Evolutionary conservation across 2,113 vertebrate species (phyloP), one percentile per base, ranked within the genome.

Genomic region (Monarcha castaneiventris): DNA sequence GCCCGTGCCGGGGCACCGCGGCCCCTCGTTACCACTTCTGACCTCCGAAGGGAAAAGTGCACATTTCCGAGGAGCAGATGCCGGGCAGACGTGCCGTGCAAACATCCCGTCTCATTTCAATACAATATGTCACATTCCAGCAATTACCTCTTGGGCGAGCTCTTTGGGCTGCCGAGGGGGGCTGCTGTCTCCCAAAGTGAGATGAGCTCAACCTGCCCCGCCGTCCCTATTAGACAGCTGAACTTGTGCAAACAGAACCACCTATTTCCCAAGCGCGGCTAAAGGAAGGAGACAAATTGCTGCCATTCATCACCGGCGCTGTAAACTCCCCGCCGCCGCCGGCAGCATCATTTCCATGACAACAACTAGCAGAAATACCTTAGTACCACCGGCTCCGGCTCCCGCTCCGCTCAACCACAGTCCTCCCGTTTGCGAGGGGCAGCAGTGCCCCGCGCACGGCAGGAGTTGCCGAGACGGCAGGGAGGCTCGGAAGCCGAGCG

Each of bases 261-360:
- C 93, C 88, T 92, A 66, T 96, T 96, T 97, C 90, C 93, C 95
- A 93, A 89, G 87, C 62, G 92, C 92, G 25, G 77, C 81, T 93
- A 94, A 97, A 97, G 93, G 93, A 83, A 82, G 84, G 93, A 97
- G 97, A 97, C 94, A 97, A 97, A 98, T 98, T 94, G 90, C 97
- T 96, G 96, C 97, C 95, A 96, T 97, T 97, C 97, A 97, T 97
- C 97, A 96, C 94, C 55, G 43, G 83, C 90, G 93, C 96, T 91
- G 89, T 92, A 96, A 98, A 96, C 96, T 96, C 95, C 94, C 82
- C 96, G 97, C 81, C 88, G 85, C 97, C 96, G 97, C 86, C 97
- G 97, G 98, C 97, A 98, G 98, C 99, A 99, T 99, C 98, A 99
- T 99, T 99, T 98, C 99, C 99, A 99, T 99, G 99, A 99, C 99